Evolutionary conservation across 2,113 vertebrate genomes (phyloP), one percentile per base, ranked within the genome.

Genomic region (Oreochromis aureus): DNA sequence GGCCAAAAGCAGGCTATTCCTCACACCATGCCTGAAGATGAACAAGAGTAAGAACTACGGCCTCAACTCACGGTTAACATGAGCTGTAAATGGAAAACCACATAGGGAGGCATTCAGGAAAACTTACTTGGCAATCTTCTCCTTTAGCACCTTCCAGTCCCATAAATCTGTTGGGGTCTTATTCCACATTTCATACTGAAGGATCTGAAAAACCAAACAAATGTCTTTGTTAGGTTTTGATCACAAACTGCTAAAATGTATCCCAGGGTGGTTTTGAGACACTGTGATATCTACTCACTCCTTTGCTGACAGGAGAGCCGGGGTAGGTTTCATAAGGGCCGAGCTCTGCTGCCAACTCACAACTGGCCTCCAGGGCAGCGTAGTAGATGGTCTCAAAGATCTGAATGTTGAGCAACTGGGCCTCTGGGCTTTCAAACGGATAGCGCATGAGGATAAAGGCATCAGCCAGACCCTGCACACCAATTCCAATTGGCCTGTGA

Each of bases 361-460:
- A 99, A 93, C 98, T 99, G 90, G 98, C 97, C 92, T 99, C 98
- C 95, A 99, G 93, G 1, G 98, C 97, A 7, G 97, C 97, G 0
- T 98, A 96, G 93, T 99, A 99, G 56, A 99, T 98, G 66, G 98
- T 99, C 97, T 99, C 98, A n/a, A 99, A 99, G 87, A 99, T 99
- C 13, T 98, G 98, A 71, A 96, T 97, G 96, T 99, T 99, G 39
- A 99, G 87, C 27, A 93, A 82, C 94, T 99, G 98, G 4, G 98
- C 98, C 92, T 98, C 95, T 0, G 96, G 80, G n/a, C 98, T 99
- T 84, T 99, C 98, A 10, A 98, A 99, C 2, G 98, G 98, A 53
- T 95, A 97, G 12, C 98, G 94, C 98, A 99, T 98, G 3, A 99
- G 93, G 94, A 99, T 99, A 95, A 99, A 99, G 11, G 98, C 97